These are phyloP conservation scores for Harpagus bidentatus DNA, from an alignment of 2,113 vertebrate genomes.

Conservation along the genomic window DNA sequence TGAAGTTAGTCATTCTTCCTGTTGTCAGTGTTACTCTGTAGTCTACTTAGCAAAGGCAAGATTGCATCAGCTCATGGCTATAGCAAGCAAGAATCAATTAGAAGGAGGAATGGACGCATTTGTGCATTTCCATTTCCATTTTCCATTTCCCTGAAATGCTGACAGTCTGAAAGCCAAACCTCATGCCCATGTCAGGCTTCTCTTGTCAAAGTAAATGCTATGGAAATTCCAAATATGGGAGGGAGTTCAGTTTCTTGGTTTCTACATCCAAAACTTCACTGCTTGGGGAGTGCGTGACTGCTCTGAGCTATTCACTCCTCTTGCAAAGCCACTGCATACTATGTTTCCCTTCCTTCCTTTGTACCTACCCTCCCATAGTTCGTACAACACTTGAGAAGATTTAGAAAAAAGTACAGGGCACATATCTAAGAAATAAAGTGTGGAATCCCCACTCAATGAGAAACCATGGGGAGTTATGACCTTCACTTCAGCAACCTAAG, in stretches of 20 bases:
- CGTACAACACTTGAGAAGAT: fast-evolving
- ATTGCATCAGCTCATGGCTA: not conserved
- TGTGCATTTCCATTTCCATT: not conserved
- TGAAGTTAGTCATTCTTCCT: constrained; percentile 1
- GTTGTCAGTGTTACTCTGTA: not conserved
- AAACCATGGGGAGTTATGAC: not conserved
- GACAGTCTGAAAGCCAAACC: not conserved
- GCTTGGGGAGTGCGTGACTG: not conserved
- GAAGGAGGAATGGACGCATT: not conserved
- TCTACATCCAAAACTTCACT: not conserved
- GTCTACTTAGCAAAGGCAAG: not conserved
- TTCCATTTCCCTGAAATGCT: not conserved
- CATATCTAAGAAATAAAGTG: not conserved
- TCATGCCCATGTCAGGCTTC: not conserved
- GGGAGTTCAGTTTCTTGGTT: not conserved
- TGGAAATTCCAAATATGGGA: not conserved
- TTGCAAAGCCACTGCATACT: not conserved
- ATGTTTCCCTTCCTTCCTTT: not conserved
- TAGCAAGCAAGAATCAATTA: not conserved
- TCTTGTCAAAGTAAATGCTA: not conserved
- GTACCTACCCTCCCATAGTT: not conserved
- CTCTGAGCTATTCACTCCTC: not conserved
- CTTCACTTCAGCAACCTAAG: not conserved
- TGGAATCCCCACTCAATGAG: not conserved
- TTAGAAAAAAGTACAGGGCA: not conserved